A percentile compares a stretch with the other conserved stretches of the same genome.
These are phyloP conservation scores for Cyclura pinguis DNA, from an alignment of 2,797 vertebrate species.

Conservation along the genomic window DNA sequence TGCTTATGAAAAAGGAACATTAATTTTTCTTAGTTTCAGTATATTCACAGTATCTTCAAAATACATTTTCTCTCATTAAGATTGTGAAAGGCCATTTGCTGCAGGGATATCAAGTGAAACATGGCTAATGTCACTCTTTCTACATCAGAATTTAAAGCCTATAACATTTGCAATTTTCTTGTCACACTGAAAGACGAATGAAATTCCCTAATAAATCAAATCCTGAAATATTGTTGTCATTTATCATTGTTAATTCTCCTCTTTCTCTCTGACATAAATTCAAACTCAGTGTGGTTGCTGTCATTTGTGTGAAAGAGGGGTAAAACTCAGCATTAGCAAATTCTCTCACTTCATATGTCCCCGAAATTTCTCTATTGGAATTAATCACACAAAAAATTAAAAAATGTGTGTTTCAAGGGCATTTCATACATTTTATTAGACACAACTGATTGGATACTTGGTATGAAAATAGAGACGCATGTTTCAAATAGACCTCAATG, in stretches of 20 bases:
- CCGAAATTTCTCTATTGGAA: not conserved
- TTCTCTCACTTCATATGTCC: not conserved
- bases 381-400: constrained; percentile 22
- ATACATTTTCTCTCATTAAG: constrained; percentile 40
- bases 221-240: constrained; percentile 25
- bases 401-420: not conserved
- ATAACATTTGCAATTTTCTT: constrained; percentile 41
- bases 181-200: constrained; percentile 45
- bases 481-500: not conserved
- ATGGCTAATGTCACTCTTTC: constrained; percentile 13
- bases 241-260: constrained; percentile 47
- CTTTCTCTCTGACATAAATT: constrained; percentile 22
- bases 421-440: not conserved
- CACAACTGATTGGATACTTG: constrained; percentile 38
- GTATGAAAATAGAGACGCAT: not conserved
- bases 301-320: constrained; percentile 9
- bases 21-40: constrained; percentile 45
- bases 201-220: constrained; percentile 46
- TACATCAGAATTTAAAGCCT: constrained; percentile 42
- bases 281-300: not conserved
- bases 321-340: not conserved
- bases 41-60: not conserved
- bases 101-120: constrained; percentile 31
- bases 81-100: constrained; percentile 58
- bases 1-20: constrained; percentile 9